Conservation (phyloP, 2,888 invertebrate genomes). For the Ypsolopha scabrella region DNA sequence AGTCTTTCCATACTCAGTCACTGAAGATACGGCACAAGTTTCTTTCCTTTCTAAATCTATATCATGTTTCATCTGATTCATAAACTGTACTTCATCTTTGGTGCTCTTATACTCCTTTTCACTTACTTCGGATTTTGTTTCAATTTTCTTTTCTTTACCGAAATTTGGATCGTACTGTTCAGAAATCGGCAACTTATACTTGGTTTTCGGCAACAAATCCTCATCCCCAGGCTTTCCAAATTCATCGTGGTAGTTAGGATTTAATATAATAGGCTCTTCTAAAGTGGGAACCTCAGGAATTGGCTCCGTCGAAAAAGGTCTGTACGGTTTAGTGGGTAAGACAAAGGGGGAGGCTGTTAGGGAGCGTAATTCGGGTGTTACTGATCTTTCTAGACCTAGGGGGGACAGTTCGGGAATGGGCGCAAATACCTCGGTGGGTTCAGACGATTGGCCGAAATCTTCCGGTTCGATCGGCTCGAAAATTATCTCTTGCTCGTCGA, state of each 20-base stretch:
- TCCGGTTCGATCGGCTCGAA: constrained; percentile 44
- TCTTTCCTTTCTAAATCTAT: background rate
- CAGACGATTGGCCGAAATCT: constrained; percentile 48
- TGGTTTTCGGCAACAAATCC: constrained; percentile 25
- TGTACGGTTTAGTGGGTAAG: constrained; percentile 32
- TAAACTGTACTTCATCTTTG: constrained; percentile 16
- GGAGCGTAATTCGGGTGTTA: constrained; percentile 19
- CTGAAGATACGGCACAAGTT: too few relatives aligned
- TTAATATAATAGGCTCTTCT: constrained; percentile 50
- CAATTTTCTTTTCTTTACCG: constrained; percentile 11
- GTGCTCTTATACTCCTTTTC: constrained; percentile 7
- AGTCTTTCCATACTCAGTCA: too few relatives aligned
- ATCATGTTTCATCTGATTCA: constrained; percentile 21
- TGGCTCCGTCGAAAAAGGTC: constrained; percentile 49
- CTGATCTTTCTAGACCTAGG: constrained; percentile 3
- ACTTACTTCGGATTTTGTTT: constrained; percentile 6
- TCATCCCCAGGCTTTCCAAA: constrained; percentile 24
- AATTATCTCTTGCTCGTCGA: constrained; percentile 48
- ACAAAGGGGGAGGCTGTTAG: constrained; percentile 37
- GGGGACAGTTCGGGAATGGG: constrained; percentile 13
- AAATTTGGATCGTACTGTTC: constrained; percentile 45
- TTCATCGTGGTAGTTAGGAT: constrained; percentile 38
- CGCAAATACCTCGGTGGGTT: constrained; percentile 49
- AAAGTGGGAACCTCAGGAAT: constrained; percentile 32
- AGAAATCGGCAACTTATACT: constrained; percentile 47